Percentiles rank a stretch among this genome's conserved stretches.
phyloP scores from a whole-genome alignment of 1,140 invertebrate genomes.

The Zaprionus davidi region DNA sequence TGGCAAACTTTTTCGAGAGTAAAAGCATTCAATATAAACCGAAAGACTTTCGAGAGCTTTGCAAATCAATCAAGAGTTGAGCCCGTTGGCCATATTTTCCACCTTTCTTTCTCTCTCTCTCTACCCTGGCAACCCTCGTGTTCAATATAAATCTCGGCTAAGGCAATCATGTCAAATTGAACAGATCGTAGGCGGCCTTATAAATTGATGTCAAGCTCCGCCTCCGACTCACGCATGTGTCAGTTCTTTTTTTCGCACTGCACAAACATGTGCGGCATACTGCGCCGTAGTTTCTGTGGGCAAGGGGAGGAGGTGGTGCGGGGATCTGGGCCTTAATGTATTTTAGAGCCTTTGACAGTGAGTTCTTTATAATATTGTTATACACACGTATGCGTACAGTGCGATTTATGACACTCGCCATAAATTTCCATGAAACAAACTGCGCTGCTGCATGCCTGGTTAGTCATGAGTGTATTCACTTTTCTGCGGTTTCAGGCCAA shows the following conservation, averaged over 20 bases:
- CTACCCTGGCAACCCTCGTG: conserved; percentile 15
- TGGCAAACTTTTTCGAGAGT: background rate
- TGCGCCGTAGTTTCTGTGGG: conserved; percentile 11
- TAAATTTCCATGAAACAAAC: conserved; percentile 69
- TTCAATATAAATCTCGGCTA: conserved; percentile 59
- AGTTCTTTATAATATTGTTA: conserved; percentile 40
- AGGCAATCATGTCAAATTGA: conserved; percentile 77
- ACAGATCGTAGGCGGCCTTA: conserved; percentile 49
- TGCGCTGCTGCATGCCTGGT: conserved; percentile 35
- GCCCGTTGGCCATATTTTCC: conserved; percentile 8
- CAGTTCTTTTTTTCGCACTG: conserved; percentile 5
- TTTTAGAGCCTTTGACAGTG: conserved; percentile 53
- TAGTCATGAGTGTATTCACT: conserved; percentile 10
- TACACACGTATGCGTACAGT: conserved; percentile 19
- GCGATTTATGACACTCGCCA: conserved; percentile 64
- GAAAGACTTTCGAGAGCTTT: background rate
- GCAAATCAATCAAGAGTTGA: conserved; percentile 31
- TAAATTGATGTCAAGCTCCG: conserved; percentile 40
- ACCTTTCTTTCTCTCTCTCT: background rate
- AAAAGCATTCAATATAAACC: background rate
- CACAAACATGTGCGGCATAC: background rate
- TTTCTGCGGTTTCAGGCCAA: conserved; percentile 6
- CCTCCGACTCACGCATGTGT: conserved; percentile 2
- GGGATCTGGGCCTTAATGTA: conserved; percentile 44
- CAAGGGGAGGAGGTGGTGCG: background rate